Conservation (phyloP, 2,797 vertebrate species). For the Sebastes baramenuke region DNA sequence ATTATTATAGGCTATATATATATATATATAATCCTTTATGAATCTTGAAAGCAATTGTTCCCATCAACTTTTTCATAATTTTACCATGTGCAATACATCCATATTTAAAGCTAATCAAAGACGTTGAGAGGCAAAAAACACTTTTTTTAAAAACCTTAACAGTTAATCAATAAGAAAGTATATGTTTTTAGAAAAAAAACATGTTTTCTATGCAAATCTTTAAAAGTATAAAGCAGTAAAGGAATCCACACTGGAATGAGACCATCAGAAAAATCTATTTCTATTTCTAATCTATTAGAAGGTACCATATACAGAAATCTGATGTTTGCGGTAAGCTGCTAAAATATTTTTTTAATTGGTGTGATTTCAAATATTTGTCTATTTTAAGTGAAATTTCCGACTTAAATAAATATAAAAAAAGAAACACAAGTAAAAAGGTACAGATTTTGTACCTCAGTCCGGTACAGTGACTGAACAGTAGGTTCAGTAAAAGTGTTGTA, state of each 20-base stretch:
- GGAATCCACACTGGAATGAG: not conserved
- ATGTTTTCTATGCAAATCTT: not conserved
- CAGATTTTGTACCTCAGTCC: not conserved
- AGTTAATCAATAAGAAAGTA: not conserved
- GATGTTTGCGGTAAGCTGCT: not conserved
- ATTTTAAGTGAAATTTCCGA: not conserved
- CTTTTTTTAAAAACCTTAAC: no score
- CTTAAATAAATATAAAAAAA: not conserved
- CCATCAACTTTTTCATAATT: not conserved
- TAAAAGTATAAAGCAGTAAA: not conserved
- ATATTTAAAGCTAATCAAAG: not conserved
- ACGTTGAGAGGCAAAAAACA: no score
- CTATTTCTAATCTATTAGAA: no score
- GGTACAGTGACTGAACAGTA: not conserved
- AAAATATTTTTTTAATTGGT: not conserved
- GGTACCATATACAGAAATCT: no score
- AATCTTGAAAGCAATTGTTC: not conserved
- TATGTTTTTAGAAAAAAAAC: not conserved
- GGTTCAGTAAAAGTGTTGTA: not conserved
- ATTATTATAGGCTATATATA: no score
- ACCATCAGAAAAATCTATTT: not conserved
- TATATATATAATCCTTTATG: no score
- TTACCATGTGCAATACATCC: not conserved
- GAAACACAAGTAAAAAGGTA: not conserved
- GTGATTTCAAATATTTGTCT: not conserved